Evolutionary conservation across 2,797 vertebrate genomes (phyloP).

Genomic region (Pseudocheirus occidentalis): DNA sequence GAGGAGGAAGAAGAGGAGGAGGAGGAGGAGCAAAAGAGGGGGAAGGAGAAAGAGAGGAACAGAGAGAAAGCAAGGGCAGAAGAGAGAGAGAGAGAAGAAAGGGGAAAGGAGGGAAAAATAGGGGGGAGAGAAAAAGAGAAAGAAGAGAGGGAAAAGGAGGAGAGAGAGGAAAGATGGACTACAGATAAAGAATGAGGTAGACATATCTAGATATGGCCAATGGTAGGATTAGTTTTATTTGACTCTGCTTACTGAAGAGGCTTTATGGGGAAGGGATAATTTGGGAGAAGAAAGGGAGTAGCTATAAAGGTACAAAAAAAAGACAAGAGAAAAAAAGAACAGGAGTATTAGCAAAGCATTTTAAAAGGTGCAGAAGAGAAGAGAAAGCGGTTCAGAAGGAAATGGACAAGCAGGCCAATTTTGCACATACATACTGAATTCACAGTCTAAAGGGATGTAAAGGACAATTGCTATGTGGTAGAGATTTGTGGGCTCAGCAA

Average conservation of each 20-base stretch:
- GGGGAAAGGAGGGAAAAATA: accelerated
- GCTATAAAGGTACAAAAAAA: background rate
- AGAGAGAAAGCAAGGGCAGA: no score
- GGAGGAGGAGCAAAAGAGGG: accelerated
- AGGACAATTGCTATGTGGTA: background rate
- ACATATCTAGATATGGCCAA: background rate
- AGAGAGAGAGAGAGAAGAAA: no score
- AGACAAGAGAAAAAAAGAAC: background rate
- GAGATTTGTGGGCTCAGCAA: background rate
- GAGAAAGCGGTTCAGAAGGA: background rate
- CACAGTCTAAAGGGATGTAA: background rate
- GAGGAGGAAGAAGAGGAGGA: accelerated
- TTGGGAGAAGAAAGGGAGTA: background rate
- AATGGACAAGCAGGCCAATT: background rate
- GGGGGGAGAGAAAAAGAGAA: no score
- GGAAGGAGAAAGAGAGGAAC: no score
- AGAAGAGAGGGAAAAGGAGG: background rate
- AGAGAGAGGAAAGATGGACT: background rate
- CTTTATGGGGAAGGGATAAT: background rate
- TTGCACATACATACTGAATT: background rate
- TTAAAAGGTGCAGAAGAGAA: background rate
- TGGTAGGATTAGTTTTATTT: background rate
- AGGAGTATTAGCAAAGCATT: background rate
- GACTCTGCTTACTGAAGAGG: background rate
- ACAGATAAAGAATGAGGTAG: background rate